A percentile compares a stretch with the other conserved stretches of the same genome.
These are phyloP conservation scores for Synaphobranchus kaupii DNA, from an alignment of 2,797 vertebrate genomes.

Conservation along the genomic window DNA sequence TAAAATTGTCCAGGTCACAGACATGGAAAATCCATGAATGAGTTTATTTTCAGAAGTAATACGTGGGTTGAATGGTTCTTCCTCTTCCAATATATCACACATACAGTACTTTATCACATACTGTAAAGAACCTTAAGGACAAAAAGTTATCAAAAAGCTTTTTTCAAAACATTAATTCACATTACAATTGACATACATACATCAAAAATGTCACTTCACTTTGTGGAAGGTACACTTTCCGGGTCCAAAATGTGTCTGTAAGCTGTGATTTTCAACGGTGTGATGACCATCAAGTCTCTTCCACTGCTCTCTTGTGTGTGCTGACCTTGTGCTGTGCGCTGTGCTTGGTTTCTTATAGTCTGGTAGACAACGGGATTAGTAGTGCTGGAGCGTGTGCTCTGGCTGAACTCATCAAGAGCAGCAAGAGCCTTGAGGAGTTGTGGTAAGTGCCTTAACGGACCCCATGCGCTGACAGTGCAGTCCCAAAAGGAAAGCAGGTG, in stretches of 20 bases:
- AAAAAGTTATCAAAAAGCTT: no score
- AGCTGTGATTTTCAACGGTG: background rate
- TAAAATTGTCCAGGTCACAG: background rate
- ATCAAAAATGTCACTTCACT: no score
- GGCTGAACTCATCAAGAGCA: slow-evolving; percentile 73
- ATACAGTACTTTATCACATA: no score
- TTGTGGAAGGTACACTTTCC: background rate
- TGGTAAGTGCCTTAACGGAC: slow-evolving; percentile 68
- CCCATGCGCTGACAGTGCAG: background rate
- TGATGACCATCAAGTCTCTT: background rate
- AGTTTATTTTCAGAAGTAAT: background rate
- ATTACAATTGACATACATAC: no score
- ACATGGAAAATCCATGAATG: background rate
- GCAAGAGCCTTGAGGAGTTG: slow-evolving; percentile 69
- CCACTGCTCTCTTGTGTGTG: background rate
- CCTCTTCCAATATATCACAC: background rate
- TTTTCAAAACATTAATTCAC: no score
- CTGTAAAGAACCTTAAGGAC: no score
- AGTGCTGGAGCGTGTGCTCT: slow-evolving; percentile 73
- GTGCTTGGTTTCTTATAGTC: slow-evolving; percentile 57
- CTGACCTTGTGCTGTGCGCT: background rate
- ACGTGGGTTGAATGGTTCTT: background rate
- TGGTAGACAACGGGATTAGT: slow-evolving; percentile 82
- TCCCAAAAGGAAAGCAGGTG: background rate
- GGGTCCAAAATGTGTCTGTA: background rate